Evolutionary conservation across 2,888 invertebrate species (phyloP), one percentile per base, ranked within the genome.

Genomic region (Tillus elongatus): DNA sequence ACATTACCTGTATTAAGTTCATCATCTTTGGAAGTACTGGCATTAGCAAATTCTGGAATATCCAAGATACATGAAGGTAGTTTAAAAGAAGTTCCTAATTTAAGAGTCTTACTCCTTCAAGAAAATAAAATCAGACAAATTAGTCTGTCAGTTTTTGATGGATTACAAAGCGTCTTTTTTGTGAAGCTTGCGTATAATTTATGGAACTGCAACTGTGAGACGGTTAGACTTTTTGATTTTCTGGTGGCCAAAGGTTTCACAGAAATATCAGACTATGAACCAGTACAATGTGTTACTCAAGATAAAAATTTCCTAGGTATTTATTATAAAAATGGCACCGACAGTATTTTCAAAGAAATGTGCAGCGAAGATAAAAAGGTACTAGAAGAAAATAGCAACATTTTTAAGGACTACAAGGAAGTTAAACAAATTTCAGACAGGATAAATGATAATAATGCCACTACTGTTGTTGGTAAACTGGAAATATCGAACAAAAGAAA

Each of bases 91-190:
- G 37, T 64, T 19, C 61, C 63, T 2, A 61, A 56, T 34, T 44
- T 65, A 28, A 47, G 50, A 39, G 32, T 54, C 13, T 42, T 65
- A 9, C 46, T 60, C 11, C 38, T 65, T 33, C 53, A 58, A 31
- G 51, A 56, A 27, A 65, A 65, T 44, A 60, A 59, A 37, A 47
- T 65, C n/a, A 46, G 53, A 9, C 42, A 43, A 6, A 42, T 63
- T 9, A 43, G 52, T n/a, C 45, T 50, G 3, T 45, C 44, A 10
- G 47, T 57, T 13, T 61, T 62, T 38, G 31, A 51, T 9, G 35
- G 37, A 3, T 40, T 50, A 12, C 35, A 41, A 8, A 36, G 43
- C 4, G 45, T 53, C 1, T 46, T 54, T 15, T 46, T 46, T n/a
- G 39, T 62, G 0, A 49, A 52, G 13, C 30, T 63, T n/a, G 45